These are phyloP conservation scores for Chiloscyllium punctatum DNA, from an alignment of 2,797 vertebrate genomes.

Conservation along the genomic window DNA sequence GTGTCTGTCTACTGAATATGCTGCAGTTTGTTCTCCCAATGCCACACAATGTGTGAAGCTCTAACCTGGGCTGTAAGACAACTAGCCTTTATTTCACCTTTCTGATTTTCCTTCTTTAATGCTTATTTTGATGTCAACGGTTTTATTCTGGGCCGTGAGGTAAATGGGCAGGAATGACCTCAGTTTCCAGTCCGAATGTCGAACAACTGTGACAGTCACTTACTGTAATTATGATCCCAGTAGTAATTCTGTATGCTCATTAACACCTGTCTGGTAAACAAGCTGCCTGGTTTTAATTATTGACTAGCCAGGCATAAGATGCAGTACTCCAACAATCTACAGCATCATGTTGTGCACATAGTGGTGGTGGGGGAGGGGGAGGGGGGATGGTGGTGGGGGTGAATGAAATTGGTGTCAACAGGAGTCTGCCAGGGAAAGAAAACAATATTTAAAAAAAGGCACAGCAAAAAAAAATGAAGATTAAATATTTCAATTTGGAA, in stretches of 20 bases:
- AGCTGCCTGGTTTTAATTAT: slow-evolving; percentile 86
- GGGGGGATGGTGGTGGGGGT: no score
- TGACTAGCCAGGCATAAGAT: slow-evolving; percentile 75
- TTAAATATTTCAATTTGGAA: slow-evolving; percentile 12
- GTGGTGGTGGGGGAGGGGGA: not conserved
- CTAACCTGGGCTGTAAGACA: not conserved
- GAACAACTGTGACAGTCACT: slow-evolving; percentile 55
- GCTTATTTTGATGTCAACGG: not conserved
- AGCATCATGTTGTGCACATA: slow-evolving; percentile 14
- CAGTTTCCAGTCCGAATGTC: not conserved
- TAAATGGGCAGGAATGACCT: slow-evolving; percentile 28
- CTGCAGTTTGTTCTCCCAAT: not conserved
- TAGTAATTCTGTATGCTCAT: slow-evolving; percentile 94
- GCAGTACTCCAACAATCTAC: slow-evolving; percentile 45
- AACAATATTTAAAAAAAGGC: slow-evolving; percentile 2
- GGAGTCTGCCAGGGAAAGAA: slow-evolving; percentile 17
- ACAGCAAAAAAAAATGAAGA: slow-evolving; percentile 1
- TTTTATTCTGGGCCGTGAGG: not conserved
- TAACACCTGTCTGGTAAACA: slow-evolving; percentile 89
- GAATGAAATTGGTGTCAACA: slow-evolving; percentile 31
- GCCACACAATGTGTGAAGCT: not conserved
- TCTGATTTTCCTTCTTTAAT: not conserved
- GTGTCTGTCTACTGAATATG: not conserved
- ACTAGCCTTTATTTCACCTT: not conserved
- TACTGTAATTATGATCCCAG: slow-evolving; percentile 87